Conservation (phyloP, 2,113 vertebrate species). For the Struthio camelus region DNA sequence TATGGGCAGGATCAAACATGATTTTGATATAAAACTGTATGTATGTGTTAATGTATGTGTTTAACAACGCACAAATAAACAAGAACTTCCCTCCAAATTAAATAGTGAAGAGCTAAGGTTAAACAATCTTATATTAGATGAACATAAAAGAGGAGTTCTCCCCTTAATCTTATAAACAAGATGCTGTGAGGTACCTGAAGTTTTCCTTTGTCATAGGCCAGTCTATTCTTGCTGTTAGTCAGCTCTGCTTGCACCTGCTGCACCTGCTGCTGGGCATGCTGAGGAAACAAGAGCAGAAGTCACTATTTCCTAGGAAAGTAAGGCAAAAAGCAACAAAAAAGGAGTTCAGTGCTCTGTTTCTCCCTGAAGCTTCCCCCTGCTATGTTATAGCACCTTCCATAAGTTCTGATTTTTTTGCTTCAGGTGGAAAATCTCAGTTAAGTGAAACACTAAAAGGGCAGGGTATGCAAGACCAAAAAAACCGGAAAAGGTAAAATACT, state of each 20-base stretch:
- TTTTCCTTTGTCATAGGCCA: constrained; percentile 74
- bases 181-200: constrained; percentile 64
- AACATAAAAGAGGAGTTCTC: neutral
- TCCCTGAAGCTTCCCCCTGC: neutral
- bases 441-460: neutral
- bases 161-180: neutral
- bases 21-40: neutral
- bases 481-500: neutral
- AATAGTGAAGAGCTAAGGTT: neutral
- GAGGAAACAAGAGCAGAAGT: neutral
- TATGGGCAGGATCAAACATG: neutral
- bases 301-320: neutral
- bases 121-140: neutral
- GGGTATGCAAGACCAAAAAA: neutral
- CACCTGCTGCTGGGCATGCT: constrained; percentile 68
- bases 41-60: neutral
- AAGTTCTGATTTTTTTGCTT: neutral
- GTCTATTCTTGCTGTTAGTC: constrained; percentile 76
- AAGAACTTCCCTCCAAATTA: neutral
- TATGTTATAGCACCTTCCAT: neutral
- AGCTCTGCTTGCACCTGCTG: constrained; percentile 72
- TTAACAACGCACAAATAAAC: neutral
- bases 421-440: neutral
- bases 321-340: neutral
- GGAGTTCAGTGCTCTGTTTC: neutral